These are phyloP conservation scores for Lithobates sylvaticus DNA, from an alignment of 2,797 vertebrate genomes.

Conservation along the genomic window DNA sequence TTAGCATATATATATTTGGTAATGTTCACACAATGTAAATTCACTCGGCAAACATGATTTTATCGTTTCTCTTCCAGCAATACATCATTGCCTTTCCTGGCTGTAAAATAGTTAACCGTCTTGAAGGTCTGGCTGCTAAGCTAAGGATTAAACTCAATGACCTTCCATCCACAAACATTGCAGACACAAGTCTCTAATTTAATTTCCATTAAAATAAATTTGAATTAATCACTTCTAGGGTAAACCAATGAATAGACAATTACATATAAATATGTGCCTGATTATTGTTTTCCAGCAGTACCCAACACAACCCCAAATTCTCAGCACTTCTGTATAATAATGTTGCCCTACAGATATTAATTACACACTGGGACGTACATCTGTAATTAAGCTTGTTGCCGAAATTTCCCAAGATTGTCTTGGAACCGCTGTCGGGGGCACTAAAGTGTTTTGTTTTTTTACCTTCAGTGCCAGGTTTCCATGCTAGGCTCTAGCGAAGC, in stretches of 20 bases:
- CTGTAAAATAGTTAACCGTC: not conserved
- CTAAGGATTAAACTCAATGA: conserved; percentile 7
- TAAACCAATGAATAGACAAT: conserved; percentile 16
- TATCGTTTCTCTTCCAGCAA: not conserved
- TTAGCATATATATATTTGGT: not conserved
- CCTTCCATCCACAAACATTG: conserved; percentile 1
- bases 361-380: conserved; percentile 5
- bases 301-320: not conserved
- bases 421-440: conserved; percentile 45
- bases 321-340: conserved; percentile 15
- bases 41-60: not conserved
- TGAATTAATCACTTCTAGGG: conserved; percentile 16
- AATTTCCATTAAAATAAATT: conserved; percentile 21
- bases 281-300: conserved; percentile 19
- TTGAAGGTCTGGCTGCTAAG: not conserved
- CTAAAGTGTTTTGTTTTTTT: conserved; percentile 57
- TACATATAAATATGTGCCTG: not conserved
- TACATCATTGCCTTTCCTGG: not conserved
- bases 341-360: conserved; percentile 19
- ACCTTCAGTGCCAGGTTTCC: conserved; percentile 1
- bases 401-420: conserved; percentile 28
- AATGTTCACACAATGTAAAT: not conserved
- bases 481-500: conserved; percentile 47
- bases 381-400: conserved; percentile 36
- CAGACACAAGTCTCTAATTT: conserved; percentile 19